Evolutionary conservation across 2,797 vertebrate species (phyloP), one percentile per base, ranked within the genome.

Genomic region (Coluber constrictor): DNA sequence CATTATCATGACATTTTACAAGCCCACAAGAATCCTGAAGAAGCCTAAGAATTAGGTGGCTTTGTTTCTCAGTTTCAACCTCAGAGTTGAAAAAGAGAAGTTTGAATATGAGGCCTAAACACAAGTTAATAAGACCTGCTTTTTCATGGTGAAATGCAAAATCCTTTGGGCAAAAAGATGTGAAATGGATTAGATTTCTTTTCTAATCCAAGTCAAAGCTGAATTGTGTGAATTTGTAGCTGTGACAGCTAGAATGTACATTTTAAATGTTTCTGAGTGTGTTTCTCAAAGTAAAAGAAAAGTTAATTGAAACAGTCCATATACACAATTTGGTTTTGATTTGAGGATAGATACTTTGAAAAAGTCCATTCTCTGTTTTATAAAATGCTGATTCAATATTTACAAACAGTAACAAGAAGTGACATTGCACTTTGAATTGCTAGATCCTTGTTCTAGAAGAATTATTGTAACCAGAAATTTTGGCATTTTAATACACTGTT

Each of bases 401-500:
- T 97, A 95, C 94, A 96, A 92, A 94, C 93, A 93, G 93, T 94
- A 96, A 96, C 91, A 96, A 94, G 94, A 88, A 93, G 59, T 94
- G 93, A 95, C 92, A 43, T 89, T 91, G 83, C 66, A 23, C 92
- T 96, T 93, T 92, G 94, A 97, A 96, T 95, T 93, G 93, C 92
- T 92, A 94, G 91, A 59, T 95, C 27, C 92, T 94, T 96, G 57
- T 93, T 97, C 93, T 86, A 93, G 55, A 83, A 94, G 93, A 96
- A 92, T 94, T 95, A 96, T 94, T 95, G 92, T 94, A 96, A 93
- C 90, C 12, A 94, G 94, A 95, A 91, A 63, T 91, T 63, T 95
- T 94, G 95, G 94, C 96, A 96, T 90, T 95, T 70, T 96, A 96
- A 93, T 96, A 88, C 93, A 7, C 94, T 95, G 95, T 97, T 95